phyloP scores from a whole-genome alignment of 2,113 vertebrate species.

The Oophaga pumilio region DNA sequence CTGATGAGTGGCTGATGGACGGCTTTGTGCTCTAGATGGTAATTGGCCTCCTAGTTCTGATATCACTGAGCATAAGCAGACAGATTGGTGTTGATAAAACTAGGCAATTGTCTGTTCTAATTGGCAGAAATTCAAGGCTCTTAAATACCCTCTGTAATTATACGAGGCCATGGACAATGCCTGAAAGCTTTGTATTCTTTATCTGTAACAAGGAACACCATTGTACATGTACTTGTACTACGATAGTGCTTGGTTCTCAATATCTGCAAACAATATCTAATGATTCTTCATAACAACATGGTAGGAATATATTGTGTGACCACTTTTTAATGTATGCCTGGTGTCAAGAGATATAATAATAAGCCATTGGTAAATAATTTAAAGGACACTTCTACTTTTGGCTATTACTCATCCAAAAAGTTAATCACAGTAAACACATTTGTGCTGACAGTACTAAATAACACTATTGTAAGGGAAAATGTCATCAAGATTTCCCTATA shows the following conservation, averaged over 20 bases:
- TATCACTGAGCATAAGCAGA: constrained; percentile 45
- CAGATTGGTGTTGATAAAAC: constrained; percentile 43
- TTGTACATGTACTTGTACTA: not conserved
- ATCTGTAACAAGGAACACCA: constrained; percentile 34
- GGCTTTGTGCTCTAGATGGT: constrained; percentile 40
- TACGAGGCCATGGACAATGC: constrained; percentile 34
- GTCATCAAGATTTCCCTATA: no score
- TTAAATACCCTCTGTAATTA: constrained; percentile 44
- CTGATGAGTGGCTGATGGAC: constrained; percentile 38
- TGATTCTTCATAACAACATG: not conserved
- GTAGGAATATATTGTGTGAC: not conserved
- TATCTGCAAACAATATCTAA: not conserved
- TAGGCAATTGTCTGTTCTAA: constrained; percentile 38
- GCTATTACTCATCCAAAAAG: not conserved
- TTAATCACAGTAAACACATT: not conserved
- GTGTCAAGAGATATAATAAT: not conserved
- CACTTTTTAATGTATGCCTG: not conserved
- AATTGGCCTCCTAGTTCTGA: constrained; percentile 49
- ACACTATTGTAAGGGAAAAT: not conserved
- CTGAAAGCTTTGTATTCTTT: constrained; percentile 24
- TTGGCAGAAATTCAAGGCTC: constrained; percentile 34
- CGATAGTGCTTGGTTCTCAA: not conserved
- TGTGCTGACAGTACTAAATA: not conserved
- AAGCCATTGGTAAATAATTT: not conserved
- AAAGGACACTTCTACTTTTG: not conserved